These are phyloP conservation scores for Pseudomyrmex gracilis DNA, from an alignment of 1,140 invertebrate species.

Conservation along the genomic window DNA sequence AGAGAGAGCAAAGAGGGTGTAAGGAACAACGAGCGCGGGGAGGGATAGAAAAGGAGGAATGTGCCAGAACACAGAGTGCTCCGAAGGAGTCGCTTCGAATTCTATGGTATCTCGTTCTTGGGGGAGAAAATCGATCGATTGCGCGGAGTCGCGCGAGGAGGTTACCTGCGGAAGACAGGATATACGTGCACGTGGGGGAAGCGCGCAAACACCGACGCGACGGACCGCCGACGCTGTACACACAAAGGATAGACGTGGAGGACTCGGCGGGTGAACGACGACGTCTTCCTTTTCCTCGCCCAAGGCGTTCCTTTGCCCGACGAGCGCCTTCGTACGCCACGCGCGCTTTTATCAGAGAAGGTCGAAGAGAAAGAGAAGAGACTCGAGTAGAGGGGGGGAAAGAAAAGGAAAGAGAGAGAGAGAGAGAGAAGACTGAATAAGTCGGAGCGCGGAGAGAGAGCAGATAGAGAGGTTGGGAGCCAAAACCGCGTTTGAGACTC, in stretches of 20 bases:
- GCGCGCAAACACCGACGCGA: conserved; percentile 44
- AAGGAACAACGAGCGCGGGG: not conserved
- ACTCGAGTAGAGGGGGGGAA: not conserved
- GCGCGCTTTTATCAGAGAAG: conserved; percentile 46
- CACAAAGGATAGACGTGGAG: conserved; percentile 50
- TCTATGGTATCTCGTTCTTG: conserved; percentile 59
- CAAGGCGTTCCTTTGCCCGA: conserved; percentile 52
- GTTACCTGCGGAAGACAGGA: conserved; percentile 56
- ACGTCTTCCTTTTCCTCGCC: conserved; percentile 58
- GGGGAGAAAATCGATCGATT: conserved; percentile 66
- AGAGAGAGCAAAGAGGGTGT: not conserved
- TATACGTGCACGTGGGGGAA: conserved; percentile 27
- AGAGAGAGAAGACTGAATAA: conserved; percentile 38
- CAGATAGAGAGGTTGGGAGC: conserved; percentile 41
- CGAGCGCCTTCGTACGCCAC: conserved; percentile 40
- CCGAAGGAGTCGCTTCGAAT: conserved; percentile 63
- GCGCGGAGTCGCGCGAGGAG: conserved; percentile 44
- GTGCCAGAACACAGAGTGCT: conserved; percentile 49
- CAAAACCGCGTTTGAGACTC: conserved; percentile 60
- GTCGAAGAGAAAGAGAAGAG: not conserved
- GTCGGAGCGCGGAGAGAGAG: conserved; percentile 19
- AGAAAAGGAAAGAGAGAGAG: not conserved
- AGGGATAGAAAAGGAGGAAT: conserved; percentile 7
- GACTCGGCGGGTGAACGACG: conserved; percentile 27
- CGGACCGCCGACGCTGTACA: conserved; percentile 14